These are phyloP conservation scores for Ormyrus pomaceus DNA, from an alignment of 2,888 invertebrate species.

Conservation along the genomic window DNA sequence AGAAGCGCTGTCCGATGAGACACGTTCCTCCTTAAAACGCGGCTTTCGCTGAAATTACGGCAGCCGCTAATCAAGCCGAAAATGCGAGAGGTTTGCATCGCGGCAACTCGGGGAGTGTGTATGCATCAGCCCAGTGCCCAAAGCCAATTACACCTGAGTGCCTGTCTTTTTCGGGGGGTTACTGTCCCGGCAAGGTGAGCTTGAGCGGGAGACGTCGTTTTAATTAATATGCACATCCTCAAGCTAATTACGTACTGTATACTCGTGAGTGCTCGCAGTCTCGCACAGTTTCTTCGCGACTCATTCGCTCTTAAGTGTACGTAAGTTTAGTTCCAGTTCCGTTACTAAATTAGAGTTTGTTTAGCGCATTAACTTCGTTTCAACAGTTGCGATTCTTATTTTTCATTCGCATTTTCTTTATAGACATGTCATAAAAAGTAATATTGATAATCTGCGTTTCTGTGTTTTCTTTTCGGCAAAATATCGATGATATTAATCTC, in stretches of 20 bases:
- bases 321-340: too few relatives aligned
- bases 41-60: slow-evolving; percentile 9
- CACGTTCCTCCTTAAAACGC: slow-evolving; percentile 3
- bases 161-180: not conserved
- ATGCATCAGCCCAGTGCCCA: not conserved
- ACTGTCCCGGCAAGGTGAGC: not conserved
- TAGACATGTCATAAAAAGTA: too few relatives aligned
- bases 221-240: slow-evolving; percentile 23
- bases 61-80: slow-evolving; percentile 39
- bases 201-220: slow-evolving; percentile 33
- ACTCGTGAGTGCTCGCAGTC: not conserved
- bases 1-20: too few relatives aligned
- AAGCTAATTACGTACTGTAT: slow-evolving; percentile 41
- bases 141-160: slow-evolving; percentile 45
- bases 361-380: too few relatives aligned
- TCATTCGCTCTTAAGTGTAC: not conserved
- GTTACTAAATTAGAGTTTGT: too few relatives aligned
- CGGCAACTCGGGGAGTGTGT: too few relatives aligned
- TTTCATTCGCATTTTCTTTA: too few relatives aligned
- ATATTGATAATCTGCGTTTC: too few relatives aligned
- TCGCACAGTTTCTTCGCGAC: not conserved
- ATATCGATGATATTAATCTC: too few relatives aligned
- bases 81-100: slow-evolving; percentile 1
- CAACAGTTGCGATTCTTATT: not conserved
- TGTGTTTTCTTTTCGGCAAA: too few relatives aligned